Evolutionary conservation across 2,888 invertebrate genomes (phyloP), one percentile per base, ranked within the genome.

Genomic region (Tanypteryx hageni): DNA sequence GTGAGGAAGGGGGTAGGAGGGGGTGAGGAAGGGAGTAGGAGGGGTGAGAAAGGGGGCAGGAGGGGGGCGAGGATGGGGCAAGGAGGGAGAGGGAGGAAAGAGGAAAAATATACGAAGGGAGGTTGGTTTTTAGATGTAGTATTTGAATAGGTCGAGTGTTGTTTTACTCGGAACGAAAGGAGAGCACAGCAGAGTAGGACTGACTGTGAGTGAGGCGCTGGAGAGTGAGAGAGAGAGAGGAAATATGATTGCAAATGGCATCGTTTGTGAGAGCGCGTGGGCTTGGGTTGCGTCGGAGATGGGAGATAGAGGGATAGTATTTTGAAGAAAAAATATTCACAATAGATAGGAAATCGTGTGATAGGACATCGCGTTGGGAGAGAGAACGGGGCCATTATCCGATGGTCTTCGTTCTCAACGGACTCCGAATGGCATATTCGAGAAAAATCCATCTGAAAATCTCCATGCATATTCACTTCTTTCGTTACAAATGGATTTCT

Each of bases 161-260:
- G 18, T 5, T 68, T 68, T 44, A 44, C 44, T 44, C 44, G 44
- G 44, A 44, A 44, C n/a, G 64, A 64, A 64, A 64, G 18, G 68
- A 68, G 68, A 68, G n/a, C 68, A 22, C 44, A 44, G 44, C 44
- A 44, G n/a, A n/a, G 44, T 44, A 44, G 44, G 44, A 44, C 44
- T 44, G 44, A 44, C 3, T 44, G 44, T 44, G 44, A 44, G 44
- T 44, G 44, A 44, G 44, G 44, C 44, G 44, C 44, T 44, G 44
- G 44, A 44, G 5, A 44, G 44, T 3, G 44, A 44, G 44, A 44
- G 44, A 44, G 44, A 44, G 44, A 44, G 68, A 68, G 68, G 68
- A 68, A 68, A 68, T 68, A 68, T 68, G 68, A 68, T 68, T 68
- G 68, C 18, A 68, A 68, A 68, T 68, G 68, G 68, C 68, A 68